These are phyloP conservation scores for Bergia sp. DNA, from an alignment of 92 coral and sea anemone genomes.

Conservation along the genomic window DNA sequence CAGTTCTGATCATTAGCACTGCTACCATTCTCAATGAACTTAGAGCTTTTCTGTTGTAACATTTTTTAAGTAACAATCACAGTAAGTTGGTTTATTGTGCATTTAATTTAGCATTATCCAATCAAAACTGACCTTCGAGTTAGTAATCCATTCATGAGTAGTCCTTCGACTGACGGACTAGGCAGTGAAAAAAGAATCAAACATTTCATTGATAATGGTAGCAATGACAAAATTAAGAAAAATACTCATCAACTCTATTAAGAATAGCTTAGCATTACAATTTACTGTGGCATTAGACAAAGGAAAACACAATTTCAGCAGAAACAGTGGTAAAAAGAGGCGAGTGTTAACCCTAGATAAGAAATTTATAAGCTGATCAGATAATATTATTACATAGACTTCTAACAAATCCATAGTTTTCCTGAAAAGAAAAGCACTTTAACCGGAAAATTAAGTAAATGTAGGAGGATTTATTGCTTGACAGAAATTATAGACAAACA, in stretches of 20 bases:
- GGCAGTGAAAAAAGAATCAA: neutral
- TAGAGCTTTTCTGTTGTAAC: neutral
- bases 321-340: neutral
- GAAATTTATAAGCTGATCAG: neutral
- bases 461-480: neutral
- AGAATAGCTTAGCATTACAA: neutral
- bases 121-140: constrained; percentile 26
- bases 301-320: neutral
- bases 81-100: neutral
- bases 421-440: too few relatives aligned
- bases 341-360: neutral
- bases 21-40: constrained; percentile 31
- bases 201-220: constrained; percentile 22
- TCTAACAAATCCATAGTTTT: neutral
- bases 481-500: neutral
- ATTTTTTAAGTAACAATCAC: neutral
- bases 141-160: constrained; percentile 21
- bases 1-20: neutral
- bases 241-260: neutral
- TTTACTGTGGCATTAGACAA: constrained; percentile 46
- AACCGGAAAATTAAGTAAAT: neutral
- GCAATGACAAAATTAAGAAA: neutral
- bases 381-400: neutral
- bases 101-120: constrained; percentile 3
- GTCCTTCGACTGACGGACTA: constrained; percentile 29